These are phyloP conservation scores for Limosa lapponica DNA, from an alignment of 2,797 vertebrate species.

Conservation along the genomic window DNA sequence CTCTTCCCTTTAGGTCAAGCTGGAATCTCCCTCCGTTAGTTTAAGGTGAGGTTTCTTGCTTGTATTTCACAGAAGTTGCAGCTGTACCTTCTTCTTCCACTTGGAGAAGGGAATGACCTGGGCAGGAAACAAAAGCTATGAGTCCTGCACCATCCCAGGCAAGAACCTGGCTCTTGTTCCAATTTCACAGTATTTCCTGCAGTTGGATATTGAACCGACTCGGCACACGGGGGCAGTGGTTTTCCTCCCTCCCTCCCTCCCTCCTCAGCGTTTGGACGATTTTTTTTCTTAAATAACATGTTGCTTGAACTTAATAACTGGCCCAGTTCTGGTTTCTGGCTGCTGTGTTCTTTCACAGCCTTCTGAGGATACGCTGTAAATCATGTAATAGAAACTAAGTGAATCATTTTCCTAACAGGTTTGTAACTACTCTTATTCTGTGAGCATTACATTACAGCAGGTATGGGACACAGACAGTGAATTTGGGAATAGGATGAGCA, in stretches of 20 bases:
- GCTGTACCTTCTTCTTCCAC: neutral
- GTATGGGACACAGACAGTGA: neutral
- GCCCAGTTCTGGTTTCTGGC: neutral
- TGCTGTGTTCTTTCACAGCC: neutral
- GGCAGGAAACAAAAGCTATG: neutral
- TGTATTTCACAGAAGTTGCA: neutral
- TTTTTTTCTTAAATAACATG: neutral
- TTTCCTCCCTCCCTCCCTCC: neutral
- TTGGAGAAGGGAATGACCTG: neutral
- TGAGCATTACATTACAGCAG: rapidly evolving
- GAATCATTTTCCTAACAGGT: neutral
- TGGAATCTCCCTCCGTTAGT: neutral
- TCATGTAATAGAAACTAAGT: neutral
- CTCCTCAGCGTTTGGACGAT: neutral
- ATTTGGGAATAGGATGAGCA: neutral
- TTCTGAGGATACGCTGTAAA: neutral
- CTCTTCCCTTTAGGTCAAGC: neutral
- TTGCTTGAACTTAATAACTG: neutral
- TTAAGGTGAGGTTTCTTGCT: neutral
- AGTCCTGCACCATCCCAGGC: neutral
- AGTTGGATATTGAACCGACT: neutral
- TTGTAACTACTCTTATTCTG: neutral
- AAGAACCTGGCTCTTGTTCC: neutral
- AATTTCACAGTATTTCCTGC: neutral
- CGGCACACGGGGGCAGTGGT: neutral